These are phyloP conservation scores for Conus canariensis DNA, from an alignment of 2,888 invertebrate species.

Conservation along the genomic window DNA sequence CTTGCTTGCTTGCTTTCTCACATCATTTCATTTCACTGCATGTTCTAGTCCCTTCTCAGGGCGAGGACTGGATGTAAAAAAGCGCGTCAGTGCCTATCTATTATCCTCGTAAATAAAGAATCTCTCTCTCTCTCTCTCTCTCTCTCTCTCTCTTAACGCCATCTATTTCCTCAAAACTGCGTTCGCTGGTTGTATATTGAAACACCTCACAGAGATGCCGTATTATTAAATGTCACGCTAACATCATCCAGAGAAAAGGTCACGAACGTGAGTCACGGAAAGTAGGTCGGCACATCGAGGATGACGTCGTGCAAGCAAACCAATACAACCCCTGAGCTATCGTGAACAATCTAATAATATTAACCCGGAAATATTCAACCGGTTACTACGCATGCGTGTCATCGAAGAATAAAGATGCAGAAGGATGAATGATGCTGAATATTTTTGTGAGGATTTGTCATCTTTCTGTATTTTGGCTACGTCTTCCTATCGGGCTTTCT, in stretches of 20 bases:
- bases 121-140: too few species aligned
- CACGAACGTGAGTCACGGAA: background rate
- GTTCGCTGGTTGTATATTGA: too few species aligned
- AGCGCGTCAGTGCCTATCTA: too few species aligned
- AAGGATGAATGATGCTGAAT: slow-evolving; percentile 34
- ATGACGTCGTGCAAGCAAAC: background rate
- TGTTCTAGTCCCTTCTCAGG: too few species aligned
- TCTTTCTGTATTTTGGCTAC: background rate
- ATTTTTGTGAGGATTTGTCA: slow-evolving; percentile 28
- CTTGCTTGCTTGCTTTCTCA: too few species aligned
- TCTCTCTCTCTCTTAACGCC: too few species aligned
- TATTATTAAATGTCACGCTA: too few species aligned
- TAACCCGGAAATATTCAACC: background rate
- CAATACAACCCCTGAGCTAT: background rate
- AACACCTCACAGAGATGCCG: too few species aligned
- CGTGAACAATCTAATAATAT: background rate
- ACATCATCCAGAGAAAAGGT: too few species aligned
- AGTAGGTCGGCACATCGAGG: background rate
- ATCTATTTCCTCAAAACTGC: too few species aligned
- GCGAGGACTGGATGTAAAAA: too few species aligned
- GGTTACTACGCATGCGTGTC: background rate
- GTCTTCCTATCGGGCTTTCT: background rate
- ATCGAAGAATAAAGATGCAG: background rate
- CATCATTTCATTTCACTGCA: too few species aligned
- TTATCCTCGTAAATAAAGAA: background rate